phyloP scores from a whole-genome alignment of 2,888 invertebrate genomes.

The Cantharis rustica region DNA sequence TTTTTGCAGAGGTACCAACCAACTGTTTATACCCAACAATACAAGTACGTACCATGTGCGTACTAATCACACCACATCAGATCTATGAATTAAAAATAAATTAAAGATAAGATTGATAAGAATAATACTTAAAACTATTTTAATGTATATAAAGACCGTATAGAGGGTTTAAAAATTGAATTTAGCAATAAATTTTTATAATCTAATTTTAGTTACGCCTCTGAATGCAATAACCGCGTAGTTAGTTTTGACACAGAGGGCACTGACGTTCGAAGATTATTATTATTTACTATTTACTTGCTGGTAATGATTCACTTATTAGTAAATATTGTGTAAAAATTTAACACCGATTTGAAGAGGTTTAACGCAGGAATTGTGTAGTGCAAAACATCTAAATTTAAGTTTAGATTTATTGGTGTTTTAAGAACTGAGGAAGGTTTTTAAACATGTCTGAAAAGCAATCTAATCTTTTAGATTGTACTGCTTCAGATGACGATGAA shows the following conservation, averaged over 20 bases:
- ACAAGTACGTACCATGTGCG: neutral
- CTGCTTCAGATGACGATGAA: conserved; percentile 42
- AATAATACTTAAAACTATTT: too few relatives aligned
- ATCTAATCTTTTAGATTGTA: neutral
- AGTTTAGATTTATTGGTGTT: neutral
- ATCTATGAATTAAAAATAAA: neutral
- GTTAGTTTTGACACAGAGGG: neutral
- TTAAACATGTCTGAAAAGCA: neutral
- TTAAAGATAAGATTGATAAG: too few relatives aligned
- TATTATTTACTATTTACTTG: neutral
- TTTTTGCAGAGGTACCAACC: neutral
- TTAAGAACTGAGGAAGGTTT: neutral
- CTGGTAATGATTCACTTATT: neutral
- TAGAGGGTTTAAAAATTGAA: too few relatives aligned
- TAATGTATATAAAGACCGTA: too few relatives aligned
- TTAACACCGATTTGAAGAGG: neutral
- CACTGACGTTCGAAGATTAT: neutral
- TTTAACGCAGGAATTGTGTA: too few relatives aligned
- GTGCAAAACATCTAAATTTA: neutral
- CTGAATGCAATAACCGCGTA: neutral
- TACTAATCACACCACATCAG: too few relatives aligned
- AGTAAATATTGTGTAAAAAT: neutral
- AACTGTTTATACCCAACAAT: neutral
- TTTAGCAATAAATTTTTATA: too few relatives aligned
- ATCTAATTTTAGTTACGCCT: neutral